Percentiles rank a stretch among this genome's conserved stretches.
Conservation (phyloP, 2,888 invertebrate genomes). For the Diploptera punctata region DNA sequence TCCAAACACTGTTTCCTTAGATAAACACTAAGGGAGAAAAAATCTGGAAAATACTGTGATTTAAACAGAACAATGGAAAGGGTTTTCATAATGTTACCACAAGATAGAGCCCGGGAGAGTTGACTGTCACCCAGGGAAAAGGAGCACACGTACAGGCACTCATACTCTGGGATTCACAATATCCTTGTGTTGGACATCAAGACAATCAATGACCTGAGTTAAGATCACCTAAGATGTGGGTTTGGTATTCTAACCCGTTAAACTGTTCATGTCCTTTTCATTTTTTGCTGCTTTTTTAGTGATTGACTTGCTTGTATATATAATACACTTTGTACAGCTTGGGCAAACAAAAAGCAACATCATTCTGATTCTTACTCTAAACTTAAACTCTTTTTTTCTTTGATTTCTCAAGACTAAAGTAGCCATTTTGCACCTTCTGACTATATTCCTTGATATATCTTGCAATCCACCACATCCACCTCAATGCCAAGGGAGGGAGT, state of each 20-base stretch:
- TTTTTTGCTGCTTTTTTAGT: neutral
- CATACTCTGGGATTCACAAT: neutral
- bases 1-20: neutral
- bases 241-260: neutral
- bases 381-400: constrained; percentile 4
- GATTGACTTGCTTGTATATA: constrained; percentile 19
- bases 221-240: constrained; percentile 20
- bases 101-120: constrained; percentile 22
- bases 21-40: neutral
- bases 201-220: constrained; percentile 27
- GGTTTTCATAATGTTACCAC: neutral
- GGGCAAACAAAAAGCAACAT: constrained; percentile 6
- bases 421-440: neutral
- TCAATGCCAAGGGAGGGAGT: too few species aligned
- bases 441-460: neutral
- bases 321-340: constrained; percentile 28
- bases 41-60: neutral
- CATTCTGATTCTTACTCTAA: constrained; percentile 1
- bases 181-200: constrained; percentile 5
- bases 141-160: constrained; percentile 20
- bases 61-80: neutral
- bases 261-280: neutral
- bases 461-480: neutral
- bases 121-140: too few species aligned
- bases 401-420: constrained; percentile 12